Conservation (phyloP, 2,113 vertebrate species). For the Mixornis gularis region DNA sequence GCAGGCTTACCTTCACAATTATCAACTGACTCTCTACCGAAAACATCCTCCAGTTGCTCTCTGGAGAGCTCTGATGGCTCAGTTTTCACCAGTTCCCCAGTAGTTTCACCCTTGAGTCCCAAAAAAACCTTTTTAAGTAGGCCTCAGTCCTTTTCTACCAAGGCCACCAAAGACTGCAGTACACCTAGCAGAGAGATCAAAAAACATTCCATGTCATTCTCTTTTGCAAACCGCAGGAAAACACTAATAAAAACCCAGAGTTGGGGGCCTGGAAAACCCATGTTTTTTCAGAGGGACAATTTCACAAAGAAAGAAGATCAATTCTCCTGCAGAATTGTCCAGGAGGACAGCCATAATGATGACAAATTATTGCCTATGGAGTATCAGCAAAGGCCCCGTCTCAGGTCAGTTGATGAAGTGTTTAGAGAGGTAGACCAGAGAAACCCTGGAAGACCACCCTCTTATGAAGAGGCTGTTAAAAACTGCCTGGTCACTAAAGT, state of each 20-base stretch:
- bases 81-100: slow-evolving; percentile 80
- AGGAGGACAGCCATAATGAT: slow-evolving; percentile 65
- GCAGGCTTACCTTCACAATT: slow-evolving; percentile 55
- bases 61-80: slow-evolving; percentile 81
- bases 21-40: slow-evolving; percentile 25
- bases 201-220: slow-evolving; percentile 79
- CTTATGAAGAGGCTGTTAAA: slow-evolving; percentile 82
- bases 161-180: slow-evolving; percentile 41
- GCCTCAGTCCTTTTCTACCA: slow-evolving; percentile 67
- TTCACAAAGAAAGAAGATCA: slow-evolving; percentile 72
- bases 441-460: slow-evolving; percentile 78
- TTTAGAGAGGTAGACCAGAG: slow-evolving; percentile 79
- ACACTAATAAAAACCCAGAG: slow-evolving; percentile 72
- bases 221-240: slow-evolving; percentile 70
- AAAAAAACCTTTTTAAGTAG: slow-evolving; percentile 63
- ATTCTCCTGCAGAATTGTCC: slow-evolving; percentile 79
- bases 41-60: slow-evolving; percentile 76
- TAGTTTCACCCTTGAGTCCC: slow-evolving; percentile 76
- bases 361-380: not conserved
- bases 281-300: slow-evolving; percentile 59
- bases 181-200: slow-evolving; percentile 65
- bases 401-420: slow-evolving; percentile 80
- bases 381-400: slow-evolving; percentile 7
- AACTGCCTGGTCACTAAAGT: slow-evolving; percentile 18
- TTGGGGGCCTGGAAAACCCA: slow-evolving; percentile 45